Evolutionary conservation across 1,140 invertebrate genomes (phyloP).

Genomic region (Drosophila teissieri): DNA sequence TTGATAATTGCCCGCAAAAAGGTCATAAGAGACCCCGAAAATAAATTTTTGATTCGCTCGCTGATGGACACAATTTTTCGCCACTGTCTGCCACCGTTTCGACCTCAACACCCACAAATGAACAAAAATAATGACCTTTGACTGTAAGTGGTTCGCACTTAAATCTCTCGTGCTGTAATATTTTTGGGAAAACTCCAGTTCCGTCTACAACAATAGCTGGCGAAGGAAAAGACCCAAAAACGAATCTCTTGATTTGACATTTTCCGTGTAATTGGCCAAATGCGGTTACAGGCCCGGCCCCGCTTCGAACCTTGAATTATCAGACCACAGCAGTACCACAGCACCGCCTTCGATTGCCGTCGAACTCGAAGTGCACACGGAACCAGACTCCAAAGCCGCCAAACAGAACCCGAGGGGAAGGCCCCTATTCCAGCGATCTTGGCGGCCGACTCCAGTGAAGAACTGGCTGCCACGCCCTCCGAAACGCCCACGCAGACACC

Average conservation of each 20-base stretch:
- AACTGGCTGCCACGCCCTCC: conserved; percentile 64
- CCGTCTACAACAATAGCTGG: conserved; percentile 15
- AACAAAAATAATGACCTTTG: conserved; percentile 63
- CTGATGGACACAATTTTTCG: conserved; percentile 42
- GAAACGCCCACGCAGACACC: conserved; percentile 43
- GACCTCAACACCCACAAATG: conserved; percentile 69
- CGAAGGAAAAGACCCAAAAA: conserved; percentile 23
- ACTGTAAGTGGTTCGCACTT: conserved; percentile 54
- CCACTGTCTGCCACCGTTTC: conserved; percentile 35
- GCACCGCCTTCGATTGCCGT: conserved; percentile 36
- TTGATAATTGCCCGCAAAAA: conserved; percentile 72
- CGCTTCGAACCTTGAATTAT: conserved; percentile 64
- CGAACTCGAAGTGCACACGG: conserved; percentile 49
- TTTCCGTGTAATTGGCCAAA: conserved; percentile 66
- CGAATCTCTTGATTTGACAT: conserved; percentile 64
- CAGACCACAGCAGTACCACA: conserved; percentile 40
- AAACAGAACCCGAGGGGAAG: conserved; percentile 3
- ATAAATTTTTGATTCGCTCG: conserved; percentile 45
- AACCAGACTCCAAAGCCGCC: conserved; percentile 49
- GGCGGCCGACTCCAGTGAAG: conserved; percentile 40
- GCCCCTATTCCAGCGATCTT: conserved; percentile 9
- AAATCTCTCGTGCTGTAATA: conserved; percentile 56
- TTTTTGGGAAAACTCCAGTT: conserved; percentile 59
- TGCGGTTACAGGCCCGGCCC: conserved; percentile 62
- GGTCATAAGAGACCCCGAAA: conserved; percentile 52